A percentile compares a stretch with the other conserved stretches of the same genome.
Conservation (phyloP, 2,797 vertebrate genomes). For the Atherinosoma microstoma region DNA sequence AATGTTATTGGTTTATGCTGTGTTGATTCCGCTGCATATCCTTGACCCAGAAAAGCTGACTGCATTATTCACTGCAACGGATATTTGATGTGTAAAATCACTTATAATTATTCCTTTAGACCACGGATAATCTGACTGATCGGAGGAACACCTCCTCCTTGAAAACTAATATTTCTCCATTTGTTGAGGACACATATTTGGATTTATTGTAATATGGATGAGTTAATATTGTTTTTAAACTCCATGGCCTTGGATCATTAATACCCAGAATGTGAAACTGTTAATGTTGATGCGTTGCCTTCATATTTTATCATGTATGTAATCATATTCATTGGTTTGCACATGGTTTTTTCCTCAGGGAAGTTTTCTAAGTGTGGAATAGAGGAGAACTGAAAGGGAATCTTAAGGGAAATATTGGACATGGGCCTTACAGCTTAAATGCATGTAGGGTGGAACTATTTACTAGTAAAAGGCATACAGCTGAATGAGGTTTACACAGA, state of each 20-base stretch:
- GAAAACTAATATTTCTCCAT: constrained; percentile 24
- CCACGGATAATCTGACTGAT: constrained; percentile 14
- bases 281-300: constrained; percentile 33
- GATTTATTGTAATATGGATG: constrained; percentile 51
- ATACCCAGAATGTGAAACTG: constrained; percentile 58
- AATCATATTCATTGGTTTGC: constrained; percentile 67
- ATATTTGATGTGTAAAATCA: constrained; percentile 56
- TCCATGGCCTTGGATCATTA: constrained; percentile 55
- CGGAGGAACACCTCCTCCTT: neutral
- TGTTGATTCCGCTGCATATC: neutral
- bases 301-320: constrained; percentile 55
- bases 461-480: constrained; percentile 75
- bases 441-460: constrained; percentile 66
- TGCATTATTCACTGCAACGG: constrained; percentile 14
- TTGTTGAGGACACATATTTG: constrained; percentile 29
- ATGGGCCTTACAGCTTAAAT: constrained; percentile 63
- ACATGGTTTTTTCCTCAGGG: constrained; percentile 63
- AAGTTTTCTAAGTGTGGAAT: constrained; percentile 54
- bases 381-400: constrained; percentile 48
- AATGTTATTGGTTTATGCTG: too few relatives aligned
- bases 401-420: constrained; percentile 72
- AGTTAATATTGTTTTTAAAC: constrained; percentile 44
- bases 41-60: constrained; percentile 7
- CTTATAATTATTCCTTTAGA: constrained; percentile 18
- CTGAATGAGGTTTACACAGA: constrained; percentile 76